A percentile compares a stretch with the other conserved stretches of the same genome.
These are phyloP conservation scores for Gymnoscopelus microlampas DNA, from an alignment of 2,797 vertebrate species.

Conservation along the genomic window DNA sequence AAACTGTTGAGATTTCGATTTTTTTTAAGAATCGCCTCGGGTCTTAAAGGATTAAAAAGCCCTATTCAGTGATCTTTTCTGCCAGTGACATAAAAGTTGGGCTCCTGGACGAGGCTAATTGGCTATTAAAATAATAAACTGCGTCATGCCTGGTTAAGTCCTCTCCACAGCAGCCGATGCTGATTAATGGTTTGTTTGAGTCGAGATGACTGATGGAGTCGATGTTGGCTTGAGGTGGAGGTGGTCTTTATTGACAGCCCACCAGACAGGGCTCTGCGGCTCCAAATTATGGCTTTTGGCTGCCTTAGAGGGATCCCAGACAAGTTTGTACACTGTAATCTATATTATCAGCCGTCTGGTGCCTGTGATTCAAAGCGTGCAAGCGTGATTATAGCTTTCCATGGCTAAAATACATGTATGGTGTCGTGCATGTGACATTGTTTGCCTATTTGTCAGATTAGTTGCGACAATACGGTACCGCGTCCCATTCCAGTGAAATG, in stretches of 20 bases:
- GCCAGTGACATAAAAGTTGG: slow-evolving; percentile 50
- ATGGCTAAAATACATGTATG: slow-evolving; percentile 40
- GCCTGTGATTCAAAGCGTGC: slow-evolving; percentile 19
- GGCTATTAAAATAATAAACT: slow-evolving; percentile 65
- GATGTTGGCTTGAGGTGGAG: slow-evolving; percentile 49
- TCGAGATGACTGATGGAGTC: slow-evolving; percentile 28
- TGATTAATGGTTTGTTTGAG: slow-evolving; percentile 57
- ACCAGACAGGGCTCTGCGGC: slow-evolving; percentile 34
- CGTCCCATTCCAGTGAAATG: slow-evolving; percentile 10
- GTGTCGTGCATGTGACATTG: slow-evolving; percentile 17
- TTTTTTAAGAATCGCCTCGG: no score
- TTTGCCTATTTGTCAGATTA: slow-evolving; percentile 17
- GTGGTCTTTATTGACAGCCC: slow-evolving; percentile 43
- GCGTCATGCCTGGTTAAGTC: slow-evolving; percentile 57
- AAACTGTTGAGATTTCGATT: no score
- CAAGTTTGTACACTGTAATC: slow-evolving; percentile 51
- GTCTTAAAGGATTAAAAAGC: no score
- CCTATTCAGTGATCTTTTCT: slow-evolving; percentile 58
- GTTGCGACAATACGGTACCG: not conserved
- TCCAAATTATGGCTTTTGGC: slow-evolving; percentile 50
- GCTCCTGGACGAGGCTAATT: slow-evolving; percentile 53
- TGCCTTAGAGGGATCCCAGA: slow-evolving; percentile 28
- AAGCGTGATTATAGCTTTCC: slow-evolving; percentile 59
- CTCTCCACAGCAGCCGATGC: slow-evolving; percentile 42
- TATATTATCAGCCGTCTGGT: slow-evolving; percentile 36